phyloP scores from a whole-genome alignment of 2,113 vertebrate genomes.

The Tetraodon nigroviridis region DNA sequence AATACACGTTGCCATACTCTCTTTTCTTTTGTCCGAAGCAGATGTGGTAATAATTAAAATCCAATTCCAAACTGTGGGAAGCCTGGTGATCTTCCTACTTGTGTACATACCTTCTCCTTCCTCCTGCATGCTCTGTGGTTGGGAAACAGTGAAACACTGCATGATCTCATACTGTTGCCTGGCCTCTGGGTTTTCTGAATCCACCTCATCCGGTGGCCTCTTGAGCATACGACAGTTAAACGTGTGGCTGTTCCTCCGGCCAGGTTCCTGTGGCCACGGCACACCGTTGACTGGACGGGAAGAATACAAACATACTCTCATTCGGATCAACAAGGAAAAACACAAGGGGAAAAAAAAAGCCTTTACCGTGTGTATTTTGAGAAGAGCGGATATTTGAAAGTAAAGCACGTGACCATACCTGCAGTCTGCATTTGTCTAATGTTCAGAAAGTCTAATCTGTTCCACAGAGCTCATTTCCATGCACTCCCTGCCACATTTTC shows the following conservation, averaged over 20 bases:
- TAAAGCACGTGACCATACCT: too few species aligned
- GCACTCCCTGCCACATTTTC: too few species aligned
- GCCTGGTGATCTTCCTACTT: not conserved
- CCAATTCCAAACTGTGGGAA: not conserved
- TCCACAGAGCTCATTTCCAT: too few species aligned
- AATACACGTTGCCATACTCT: too few species aligned
- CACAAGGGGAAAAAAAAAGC: not conserved
- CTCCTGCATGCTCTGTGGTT: conserved; percentile 84
- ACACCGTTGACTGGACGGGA: conserved; percentile 80
- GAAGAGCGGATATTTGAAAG: too few species aligned
- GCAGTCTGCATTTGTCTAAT: too few species aligned
- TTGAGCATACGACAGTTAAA: conserved; percentile 96
- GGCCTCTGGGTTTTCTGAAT: conserved; percentile 83
- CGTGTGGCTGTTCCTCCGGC: conserved; percentile 85
- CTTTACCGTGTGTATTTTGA: not conserved
- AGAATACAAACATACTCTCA: not conserved
- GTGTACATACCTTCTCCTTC: conserved; percentile 82
- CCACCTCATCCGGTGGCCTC: conserved; percentile 84
- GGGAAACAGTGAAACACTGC: conserved; percentile 94
- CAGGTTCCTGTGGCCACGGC: conserved; percentile 87
- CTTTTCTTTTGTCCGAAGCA: too few species aligned
- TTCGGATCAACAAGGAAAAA: not conserved
- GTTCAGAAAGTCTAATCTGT: too few species aligned
- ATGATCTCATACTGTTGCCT: conserved; percentile 93
- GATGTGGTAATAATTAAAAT: too few species aligned